A percentile compares a stretch with the other conserved stretches of the same genome.
phyloP scores from a whole-genome alignment of 2,888 invertebrate genomes.

The Cheilosia scutellata region DNA sequence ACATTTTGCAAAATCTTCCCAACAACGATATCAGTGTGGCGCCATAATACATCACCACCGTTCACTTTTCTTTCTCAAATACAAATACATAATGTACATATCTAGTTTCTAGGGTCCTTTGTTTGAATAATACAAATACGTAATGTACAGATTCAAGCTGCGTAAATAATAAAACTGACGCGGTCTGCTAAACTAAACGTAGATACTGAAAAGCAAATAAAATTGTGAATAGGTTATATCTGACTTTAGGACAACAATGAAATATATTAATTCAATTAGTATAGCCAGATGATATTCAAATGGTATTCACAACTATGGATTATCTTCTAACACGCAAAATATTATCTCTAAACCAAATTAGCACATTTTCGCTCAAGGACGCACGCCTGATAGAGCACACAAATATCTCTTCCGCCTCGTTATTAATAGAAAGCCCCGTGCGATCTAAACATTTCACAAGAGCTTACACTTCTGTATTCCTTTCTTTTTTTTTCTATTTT shows the following conservation, averaged over 20 bases:
- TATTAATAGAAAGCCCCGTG: constrained; percentile 49
- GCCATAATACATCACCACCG: no score
- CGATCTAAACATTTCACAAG: constrained; percentile 53
- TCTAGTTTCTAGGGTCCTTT: not conserved
- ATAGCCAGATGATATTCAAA: not conserved
- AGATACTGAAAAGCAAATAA: not conserved
- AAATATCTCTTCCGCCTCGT: constrained; percentile 55
- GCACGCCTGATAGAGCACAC: constrained; percentile 34
- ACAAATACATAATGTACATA: not conserved
- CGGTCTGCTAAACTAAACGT: not conserved
- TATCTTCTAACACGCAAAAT: constrained; percentile 32
- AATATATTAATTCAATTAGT: not conserved
- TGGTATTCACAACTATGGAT: constrained; percentile 5
- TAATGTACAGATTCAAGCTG: not conserved
- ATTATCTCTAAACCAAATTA: constrained; percentile 38
- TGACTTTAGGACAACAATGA: not conserved
- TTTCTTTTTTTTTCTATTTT: not conserved
- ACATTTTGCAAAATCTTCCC: not conserved
- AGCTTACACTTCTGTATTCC: constrained; percentile 23
- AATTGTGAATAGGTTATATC: not conserved
- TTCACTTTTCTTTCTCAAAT: no score
- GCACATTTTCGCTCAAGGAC: constrained; percentile 62
- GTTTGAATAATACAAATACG: not conserved
- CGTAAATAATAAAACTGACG: not conserved
- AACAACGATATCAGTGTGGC: no score